phyloP scores from a whole-genome alignment of 2,888 invertebrate species.

The Dorcus parallelipipedus region DNA sequence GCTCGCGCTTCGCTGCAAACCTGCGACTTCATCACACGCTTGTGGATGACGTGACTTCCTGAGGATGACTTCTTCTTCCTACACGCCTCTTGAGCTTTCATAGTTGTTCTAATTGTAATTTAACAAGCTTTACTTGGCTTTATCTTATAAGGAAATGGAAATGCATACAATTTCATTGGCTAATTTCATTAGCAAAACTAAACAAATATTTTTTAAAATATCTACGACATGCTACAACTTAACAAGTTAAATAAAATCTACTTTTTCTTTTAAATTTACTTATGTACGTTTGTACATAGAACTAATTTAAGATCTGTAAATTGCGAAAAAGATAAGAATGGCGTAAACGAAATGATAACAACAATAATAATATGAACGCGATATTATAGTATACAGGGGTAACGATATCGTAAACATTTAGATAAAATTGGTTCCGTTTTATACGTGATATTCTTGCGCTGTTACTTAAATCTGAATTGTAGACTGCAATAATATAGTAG shows the following conservation, averaged over 20 bases:
- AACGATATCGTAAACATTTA: slow-evolving; percentile 17
- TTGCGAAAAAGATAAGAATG: background rate
- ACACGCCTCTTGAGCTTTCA: slow-evolving; percentile 20
- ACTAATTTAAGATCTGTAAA: background rate
- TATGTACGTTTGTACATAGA: too few relatives aligned
- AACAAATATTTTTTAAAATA: too few relatives aligned
- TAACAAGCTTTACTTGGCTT: background rate
- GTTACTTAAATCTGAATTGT: slow-evolving; percentile 23
- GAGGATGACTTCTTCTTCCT: slow-evolving; percentile 25
- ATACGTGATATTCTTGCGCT: slow-evolving; percentile 19
- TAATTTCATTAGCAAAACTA: too few relatives aligned
- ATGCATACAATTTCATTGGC: too few relatives aligned
- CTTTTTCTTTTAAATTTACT: too few relatives aligned
- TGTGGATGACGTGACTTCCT: slow-evolving; percentile 28
- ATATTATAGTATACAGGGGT: slow-evolving; percentile 1
- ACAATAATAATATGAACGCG: background rate
- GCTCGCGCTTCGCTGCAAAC: slow-evolving; percentile 24
- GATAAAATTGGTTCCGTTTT: slow-evolving; percentile 21
- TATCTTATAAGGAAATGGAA: too few relatives aligned
- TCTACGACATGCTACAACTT: too few relatives aligned
- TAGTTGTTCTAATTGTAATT: background rate
- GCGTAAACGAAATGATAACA: background rate
- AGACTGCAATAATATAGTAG: slow-evolving; percentile 16
- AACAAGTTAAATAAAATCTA: too few relatives aligned
- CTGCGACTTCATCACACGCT: slow-evolving; percentile 26